These are phyloP conservation scores for Serranus cabrilla DNA, from an alignment of 2,797 vertebrate genomes.

Conservation along the genomic window DNA sequence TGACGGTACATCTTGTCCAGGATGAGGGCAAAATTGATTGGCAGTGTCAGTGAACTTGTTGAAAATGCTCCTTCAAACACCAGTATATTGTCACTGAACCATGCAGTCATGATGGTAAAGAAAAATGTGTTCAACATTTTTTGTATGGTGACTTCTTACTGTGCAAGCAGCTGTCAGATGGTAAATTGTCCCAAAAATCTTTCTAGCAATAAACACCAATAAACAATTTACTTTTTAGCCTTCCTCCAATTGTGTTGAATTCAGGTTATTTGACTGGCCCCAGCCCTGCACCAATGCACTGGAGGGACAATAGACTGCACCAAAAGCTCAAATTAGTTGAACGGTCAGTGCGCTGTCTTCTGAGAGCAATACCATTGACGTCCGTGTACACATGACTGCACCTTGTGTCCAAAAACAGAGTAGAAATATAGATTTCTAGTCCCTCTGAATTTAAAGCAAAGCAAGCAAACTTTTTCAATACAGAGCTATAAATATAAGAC, in stretches of 20 bases:
- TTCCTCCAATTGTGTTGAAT: not conserved
- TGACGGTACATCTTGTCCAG: not conserved
- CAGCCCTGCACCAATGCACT: not conserved
- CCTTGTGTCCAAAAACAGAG: not conserved
- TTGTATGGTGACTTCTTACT: too few species aligned
- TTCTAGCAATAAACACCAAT: not conserved
- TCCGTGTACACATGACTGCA: not conserved
- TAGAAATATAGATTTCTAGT: not conserved
- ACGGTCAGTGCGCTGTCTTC: slow-evolving; percentile 10
- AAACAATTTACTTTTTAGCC: not conserved
- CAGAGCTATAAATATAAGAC: not conserved
- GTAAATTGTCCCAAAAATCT: not conserved
- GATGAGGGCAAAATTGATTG: not conserved
- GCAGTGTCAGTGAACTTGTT: not conserved
- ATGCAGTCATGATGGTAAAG: not conserved
- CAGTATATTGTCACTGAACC: not conserved
- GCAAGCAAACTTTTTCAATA: not conserved
- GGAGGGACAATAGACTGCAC: not conserved
- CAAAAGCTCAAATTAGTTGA: not conserved
- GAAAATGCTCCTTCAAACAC: not conserved
- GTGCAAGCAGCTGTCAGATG: too few species aligned
- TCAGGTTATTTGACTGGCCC: not conserved
- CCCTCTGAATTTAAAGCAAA: not conserved
- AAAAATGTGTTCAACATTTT: not conserved
- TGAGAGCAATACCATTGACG: not conserved